Base-by-base conservation (phyloP, 2,113 vertebrate species). In the Tilapia sparmanii region DNA sequence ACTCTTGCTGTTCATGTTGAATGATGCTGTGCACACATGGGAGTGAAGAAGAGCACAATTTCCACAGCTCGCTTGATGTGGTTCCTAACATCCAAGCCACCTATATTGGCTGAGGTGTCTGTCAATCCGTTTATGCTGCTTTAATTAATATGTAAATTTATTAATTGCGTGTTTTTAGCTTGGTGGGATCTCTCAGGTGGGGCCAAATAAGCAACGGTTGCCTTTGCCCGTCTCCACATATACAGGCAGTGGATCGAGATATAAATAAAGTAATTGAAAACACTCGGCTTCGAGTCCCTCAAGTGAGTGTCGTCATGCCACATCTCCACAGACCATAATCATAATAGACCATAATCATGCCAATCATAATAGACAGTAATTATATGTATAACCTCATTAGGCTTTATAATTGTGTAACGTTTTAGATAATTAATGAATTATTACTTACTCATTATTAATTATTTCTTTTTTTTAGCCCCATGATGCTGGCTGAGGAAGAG, bases 141-240 rank as follows among this genome's bases (percentile, higher is more conserved):
- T 92, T 90, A 94, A 93, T 96, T 94, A 95, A 88, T 91, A 95
- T 95, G 94, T 90, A 94, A 88, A 96, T 95, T 92, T 78, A 71
- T 89, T 73, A 87, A 93, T 91, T 80, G 80, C 52, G 8, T 71
- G 22, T 79, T 91, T 57, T 87, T 33, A 84, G 80, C 83, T 85
- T 19, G 29, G 53, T 42, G 55, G 81, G 86, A 89, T 92, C 91
- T 91, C 91, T 94, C 91, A 89, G 76, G 90, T 93, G 94, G 71
- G 80, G 73, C 81, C 54, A 81, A 86, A 89, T 88, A 91, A 91
- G 71, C 31, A 33, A 29, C 54, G 9, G 73, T 82, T 82, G 68
- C 57, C 83, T 89, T 93, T 87, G 59, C 83, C 82, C 66, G 63
- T 66, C 90, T 45, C 52, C 83, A 84, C 88, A 88, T 19, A 85